Conservation (phyloP, 2,113 vertebrate species). For the Python bivittatus region DNA sequence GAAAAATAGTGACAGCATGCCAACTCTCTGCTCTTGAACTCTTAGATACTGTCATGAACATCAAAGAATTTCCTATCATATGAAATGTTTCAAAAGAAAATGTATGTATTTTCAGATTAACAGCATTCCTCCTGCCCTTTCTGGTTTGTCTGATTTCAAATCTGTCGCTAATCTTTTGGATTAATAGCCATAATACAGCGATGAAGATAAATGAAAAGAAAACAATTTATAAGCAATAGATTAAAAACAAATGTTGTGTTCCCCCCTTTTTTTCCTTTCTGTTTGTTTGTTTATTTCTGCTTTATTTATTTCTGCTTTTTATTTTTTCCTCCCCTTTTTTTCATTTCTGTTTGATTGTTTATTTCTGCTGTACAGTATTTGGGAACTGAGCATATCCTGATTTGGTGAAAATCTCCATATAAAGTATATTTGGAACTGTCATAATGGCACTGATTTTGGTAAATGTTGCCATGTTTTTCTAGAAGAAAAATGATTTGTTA, state of each 20-base stretch:
- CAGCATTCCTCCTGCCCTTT: neutral
- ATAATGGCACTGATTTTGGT: conserved; percentile 1
- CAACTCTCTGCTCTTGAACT: neutral
- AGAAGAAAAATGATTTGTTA: too few relatives aligned
- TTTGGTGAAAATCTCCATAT: neutral
- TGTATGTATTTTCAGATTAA: neutral
- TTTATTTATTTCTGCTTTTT: neutral
- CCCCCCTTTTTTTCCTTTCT: neutral
- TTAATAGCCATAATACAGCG: neutral
- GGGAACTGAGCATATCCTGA: neutral
- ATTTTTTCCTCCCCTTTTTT: neutral
- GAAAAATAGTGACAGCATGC: neutral
- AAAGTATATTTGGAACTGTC: neutral
- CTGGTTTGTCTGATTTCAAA: neutral
- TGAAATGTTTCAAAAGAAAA: neutral
- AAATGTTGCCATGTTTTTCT: neutral
- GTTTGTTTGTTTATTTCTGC: neutral
- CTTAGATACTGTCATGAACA: neutral
- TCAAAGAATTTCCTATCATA: neutral
- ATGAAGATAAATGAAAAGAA: neutral
- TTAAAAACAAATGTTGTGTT: neutral
- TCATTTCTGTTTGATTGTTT: neutral
- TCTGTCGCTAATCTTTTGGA: neutral
- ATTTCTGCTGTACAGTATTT: neutral
- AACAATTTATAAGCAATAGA: neutral